Conservation (phyloP, 2,888 invertebrate species). For the Odontomyia ornata region DNA sequence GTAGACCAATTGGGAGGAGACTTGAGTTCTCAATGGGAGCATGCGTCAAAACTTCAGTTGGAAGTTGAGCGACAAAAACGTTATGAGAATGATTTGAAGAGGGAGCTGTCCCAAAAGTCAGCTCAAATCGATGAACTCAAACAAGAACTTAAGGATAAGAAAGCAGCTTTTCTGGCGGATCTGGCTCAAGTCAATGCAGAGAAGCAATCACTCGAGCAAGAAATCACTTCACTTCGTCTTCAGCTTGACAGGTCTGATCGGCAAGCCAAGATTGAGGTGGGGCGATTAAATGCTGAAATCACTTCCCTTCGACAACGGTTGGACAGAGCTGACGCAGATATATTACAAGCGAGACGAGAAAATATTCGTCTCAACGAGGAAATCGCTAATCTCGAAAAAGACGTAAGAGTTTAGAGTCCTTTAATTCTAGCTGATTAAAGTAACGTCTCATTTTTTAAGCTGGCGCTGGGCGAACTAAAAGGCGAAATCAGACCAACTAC, state of each 20-base stretch:
- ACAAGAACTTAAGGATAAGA: constrained; percentile 81
- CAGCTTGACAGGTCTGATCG: constrained; percentile 77
- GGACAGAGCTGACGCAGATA: constrained; percentile 82
- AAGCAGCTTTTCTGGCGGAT: constrained; percentile 75
- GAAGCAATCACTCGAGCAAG: constrained; percentile 81
- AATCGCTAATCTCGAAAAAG: constrained; percentile 81
- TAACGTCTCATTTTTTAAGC: constrained; percentile 59
- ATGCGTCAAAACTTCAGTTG: constrained; percentile 77
- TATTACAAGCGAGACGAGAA: constrained; percentile 81
- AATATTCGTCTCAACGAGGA: constrained; percentile 81
- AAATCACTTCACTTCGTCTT: constrained; percentile 75
- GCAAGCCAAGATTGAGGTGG: constrained; percentile 78
- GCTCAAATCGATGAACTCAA: constrained; percentile 80
- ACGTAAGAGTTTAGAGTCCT: constrained; percentile 66
- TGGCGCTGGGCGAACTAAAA: constrained; percentile 70
- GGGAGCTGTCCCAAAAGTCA: constrained; percentile 80
- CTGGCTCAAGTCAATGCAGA: constrained; percentile 79
- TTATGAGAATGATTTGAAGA: constrained; percentile 77
- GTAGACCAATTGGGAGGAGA: constrained; percentile 83
- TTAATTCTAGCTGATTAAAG: not conserved
- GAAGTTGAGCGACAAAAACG: constrained; percentile 83
- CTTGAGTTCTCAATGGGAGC: constrained; percentile 81
- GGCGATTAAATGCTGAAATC: constrained; percentile 79
- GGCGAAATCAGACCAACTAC: constrained; percentile 71
- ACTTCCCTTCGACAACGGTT: constrained; percentile 76